Evolutionary conservation across 2,888 invertebrate species (phyloP).

Genomic region (Sylvicola cinctus): DNA sequence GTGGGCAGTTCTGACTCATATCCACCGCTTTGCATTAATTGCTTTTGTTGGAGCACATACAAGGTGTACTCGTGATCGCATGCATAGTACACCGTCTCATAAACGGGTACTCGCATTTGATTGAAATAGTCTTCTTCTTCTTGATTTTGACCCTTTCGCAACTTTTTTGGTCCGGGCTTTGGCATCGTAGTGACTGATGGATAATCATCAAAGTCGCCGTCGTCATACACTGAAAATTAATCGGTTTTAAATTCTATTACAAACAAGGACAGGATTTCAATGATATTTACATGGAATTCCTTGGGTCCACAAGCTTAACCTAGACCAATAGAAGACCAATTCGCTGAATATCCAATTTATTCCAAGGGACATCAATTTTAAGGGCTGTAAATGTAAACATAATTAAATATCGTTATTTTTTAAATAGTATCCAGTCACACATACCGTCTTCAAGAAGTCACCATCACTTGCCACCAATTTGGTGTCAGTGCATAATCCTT

Average conservation of each 20-base stretch:
- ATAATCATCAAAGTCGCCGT: slow-evolving; percentile 26
- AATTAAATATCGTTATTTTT: not conserved
- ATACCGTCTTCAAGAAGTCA: slow-evolving; percentile 20
- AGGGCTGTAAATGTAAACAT: slow-evolving; percentile 25
- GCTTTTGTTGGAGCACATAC: slow-evolving; percentile 42
- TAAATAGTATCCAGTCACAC: slow-evolving; percentile 5
- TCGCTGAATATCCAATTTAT: slow-evolving; percentile 27
- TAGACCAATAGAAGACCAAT: slow-evolving; percentile 20
- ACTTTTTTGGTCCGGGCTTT: slow-evolving; percentile 11
- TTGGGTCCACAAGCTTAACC: slow-evolving; percentile 20
- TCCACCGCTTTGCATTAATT: slow-evolving; percentile 23
- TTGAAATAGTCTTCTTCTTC: slow-evolving; percentile 26
- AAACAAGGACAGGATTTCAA: not conserved
- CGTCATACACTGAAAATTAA: slow-evolving; percentile 15
- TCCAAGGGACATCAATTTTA: slow-evolving; percentile 17
- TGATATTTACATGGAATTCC: slow-evolving; percentile 19
- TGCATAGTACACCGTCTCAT: slow-evolving; percentile 26
- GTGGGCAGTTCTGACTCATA: slow-evolving; percentile 22
- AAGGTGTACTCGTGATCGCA: slow-evolving; percentile 55
- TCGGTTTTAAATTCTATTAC: slow-evolving; percentile 14
- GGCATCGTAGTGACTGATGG: slow-evolving; percentile 15
- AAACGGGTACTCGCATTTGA: slow-evolving; percentile 17
- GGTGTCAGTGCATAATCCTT: slow-evolving; percentile 46
- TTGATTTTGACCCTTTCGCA: slow-evolving; percentile 13
- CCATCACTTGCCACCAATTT: slow-evolving; percentile 19